phyloP scores from a whole-genome alignment of 2,797 vertebrate species.

The Xenops minutus region DNA sequence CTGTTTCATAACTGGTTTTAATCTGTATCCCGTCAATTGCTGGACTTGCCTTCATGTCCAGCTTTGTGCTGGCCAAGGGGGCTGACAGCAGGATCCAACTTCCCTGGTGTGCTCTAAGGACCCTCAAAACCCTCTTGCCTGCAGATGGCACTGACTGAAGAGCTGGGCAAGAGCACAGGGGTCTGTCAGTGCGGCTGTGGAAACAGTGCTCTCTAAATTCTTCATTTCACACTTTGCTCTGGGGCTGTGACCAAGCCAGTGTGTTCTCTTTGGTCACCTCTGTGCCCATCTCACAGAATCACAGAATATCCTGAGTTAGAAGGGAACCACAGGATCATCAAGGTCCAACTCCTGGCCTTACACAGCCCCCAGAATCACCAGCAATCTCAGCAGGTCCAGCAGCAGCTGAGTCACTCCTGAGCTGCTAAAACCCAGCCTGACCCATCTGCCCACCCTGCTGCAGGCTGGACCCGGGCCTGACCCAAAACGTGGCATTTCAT shows the following conservation, averaged over 20 bases:
- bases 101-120: rapidly evolving
- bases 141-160: not conserved
- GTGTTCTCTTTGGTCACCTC: rapidly evolving
- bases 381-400: too few relatives aligned
- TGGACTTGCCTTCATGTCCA: not conserved
- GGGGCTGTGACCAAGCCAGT: not conserved
- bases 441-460: not conserved
- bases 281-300: rapidly evolving
- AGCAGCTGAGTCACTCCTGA: not conserved
- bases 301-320: not conserved
- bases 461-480: not conserved
- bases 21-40: not conserved
- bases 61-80: not conserved
- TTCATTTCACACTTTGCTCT: not conserved
- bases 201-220: not conserved
- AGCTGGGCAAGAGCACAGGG: not conserved
- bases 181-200: not conserved
- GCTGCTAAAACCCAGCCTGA: not conserved
- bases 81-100: not conserved
- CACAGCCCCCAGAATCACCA: not conserved
- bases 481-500: not conserved
- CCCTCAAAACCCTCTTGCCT: not conserved
- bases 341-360: not conserved
- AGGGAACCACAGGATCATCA: not conserved
- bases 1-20: not conserved